Percentiles rank a stretch among this genome's conserved stretches.
phyloP scores from a whole-genome alignment of 2,797 vertebrate species.

The Muscicapa striata region DNA sequence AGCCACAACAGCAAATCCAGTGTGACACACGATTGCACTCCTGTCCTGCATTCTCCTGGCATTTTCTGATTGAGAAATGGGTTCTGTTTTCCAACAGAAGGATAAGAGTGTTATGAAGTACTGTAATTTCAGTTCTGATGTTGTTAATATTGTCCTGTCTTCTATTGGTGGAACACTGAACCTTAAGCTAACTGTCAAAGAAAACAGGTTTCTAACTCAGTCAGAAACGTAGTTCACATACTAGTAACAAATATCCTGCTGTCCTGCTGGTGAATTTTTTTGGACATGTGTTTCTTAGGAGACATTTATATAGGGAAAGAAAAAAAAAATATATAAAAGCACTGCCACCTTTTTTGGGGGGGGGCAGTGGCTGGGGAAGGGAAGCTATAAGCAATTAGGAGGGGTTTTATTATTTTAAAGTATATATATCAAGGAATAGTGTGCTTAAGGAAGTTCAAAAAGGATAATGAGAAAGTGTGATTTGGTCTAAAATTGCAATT shows the following conservation, averaged over 20 bases:
- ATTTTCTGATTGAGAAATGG: background rate
- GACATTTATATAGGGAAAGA: background rate
- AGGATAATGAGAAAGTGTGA: conserved; percentile 57
- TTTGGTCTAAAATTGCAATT: conserved; percentile 50
- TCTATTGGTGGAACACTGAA: background rate
- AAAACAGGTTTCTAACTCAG: background rate
- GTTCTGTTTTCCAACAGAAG: background rate
- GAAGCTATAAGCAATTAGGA: background rate
- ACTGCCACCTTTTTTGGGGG: background rate
- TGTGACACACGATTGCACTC: background rate
- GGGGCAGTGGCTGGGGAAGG: fast-evolving
- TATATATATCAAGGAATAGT: background rate
- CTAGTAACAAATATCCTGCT: background rate
- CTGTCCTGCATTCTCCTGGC: background rate
- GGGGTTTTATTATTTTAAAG: background rate
- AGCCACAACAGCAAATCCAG: background rate
- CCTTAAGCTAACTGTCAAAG: background rate
- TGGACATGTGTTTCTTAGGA: background rate
- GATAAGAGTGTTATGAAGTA: background rate
- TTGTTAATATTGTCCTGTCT: background rate
- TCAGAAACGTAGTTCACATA: background rate
- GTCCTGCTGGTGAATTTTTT: background rate
- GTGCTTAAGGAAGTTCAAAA: conserved; percentile 59
- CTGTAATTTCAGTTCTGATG: conserved; percentile 16
- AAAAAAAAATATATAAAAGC: background rate